Conservation (phyloP, 2,888 invertebrate genomes). For the Galerucella calmariensis region DNA sequence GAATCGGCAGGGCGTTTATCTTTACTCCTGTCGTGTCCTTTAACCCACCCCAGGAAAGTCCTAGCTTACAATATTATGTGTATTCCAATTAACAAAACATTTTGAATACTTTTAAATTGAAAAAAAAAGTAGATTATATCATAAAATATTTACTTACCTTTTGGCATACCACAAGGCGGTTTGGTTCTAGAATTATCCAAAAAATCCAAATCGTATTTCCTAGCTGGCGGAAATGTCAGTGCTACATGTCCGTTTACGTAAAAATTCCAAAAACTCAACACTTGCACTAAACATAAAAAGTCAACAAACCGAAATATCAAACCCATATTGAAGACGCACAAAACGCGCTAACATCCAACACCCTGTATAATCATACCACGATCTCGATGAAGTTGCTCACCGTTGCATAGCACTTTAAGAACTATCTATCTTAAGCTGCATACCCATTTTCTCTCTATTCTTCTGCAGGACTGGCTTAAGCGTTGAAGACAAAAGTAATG, state of each 20-base stretch:
- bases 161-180: conserved; percentile 95
- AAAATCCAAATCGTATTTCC: conserved; percentile 91
- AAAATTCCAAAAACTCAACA: conserved; percentile 41
- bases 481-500: not conserved
- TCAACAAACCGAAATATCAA: not conserved
- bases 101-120: too few relatives aligned
- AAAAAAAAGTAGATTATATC: not conserved
- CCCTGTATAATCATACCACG: conserved; percentile 33
- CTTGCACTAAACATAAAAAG: conserved; percentile 23
- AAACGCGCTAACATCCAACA: conserved; percentile 10
- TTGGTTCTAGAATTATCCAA: conserved; percentile 90
- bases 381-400: conserved; percentile 33
- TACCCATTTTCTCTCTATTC: conserved; percentile 15
- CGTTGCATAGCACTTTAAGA: conserved; percentile 35
- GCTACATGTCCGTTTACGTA: conserved; percentile 75
- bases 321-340: conserved; percentile 21
- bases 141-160: conserved; percentile 78
- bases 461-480: not conserved
- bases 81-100: too few relatives aligned
- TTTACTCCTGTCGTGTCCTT: too few relatives aligned
- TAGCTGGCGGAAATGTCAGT: conserved; percentile 89
- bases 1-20: too few relatives aligned
- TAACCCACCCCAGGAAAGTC: too few relatives aligned
- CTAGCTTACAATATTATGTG: too few relatives aligned
- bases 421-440: conserved; percentile 27